Conservation (phyloP, 1,140 invertebrate species). For the Heliconius melpomene region DNA sequence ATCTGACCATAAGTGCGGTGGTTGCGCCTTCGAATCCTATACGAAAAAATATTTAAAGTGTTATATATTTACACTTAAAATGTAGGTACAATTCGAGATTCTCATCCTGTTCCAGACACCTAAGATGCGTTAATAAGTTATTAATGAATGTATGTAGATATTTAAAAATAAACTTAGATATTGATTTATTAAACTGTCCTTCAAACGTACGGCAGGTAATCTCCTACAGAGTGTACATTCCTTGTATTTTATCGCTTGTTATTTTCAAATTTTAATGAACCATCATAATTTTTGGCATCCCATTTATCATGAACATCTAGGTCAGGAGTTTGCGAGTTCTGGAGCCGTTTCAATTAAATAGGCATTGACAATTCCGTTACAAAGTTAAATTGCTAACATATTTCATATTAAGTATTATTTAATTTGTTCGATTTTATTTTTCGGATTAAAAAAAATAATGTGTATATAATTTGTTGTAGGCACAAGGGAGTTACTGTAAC, state of each 20-base stretch:
- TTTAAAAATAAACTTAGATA: neutral
- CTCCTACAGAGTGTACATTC: neutral
- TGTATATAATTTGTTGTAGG: too few species aligned
- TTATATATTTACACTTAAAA: too few species aligned
- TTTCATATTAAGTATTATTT: slow-evolving; percentile 15
- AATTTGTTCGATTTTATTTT: neutral
- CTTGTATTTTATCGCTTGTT: slow-evolving; percentile 20
- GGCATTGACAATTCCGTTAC: slow-evolving; percentile 26
- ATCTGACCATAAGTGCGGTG: too few species aligned
- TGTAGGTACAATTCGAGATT: too few species aligned
- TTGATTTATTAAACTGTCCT: neutral
- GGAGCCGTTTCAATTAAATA: slow-evolving; percentile 38
- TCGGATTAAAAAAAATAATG: neutral
- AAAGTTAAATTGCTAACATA: slow-evolving; percentile 16
- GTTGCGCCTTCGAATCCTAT: too few species aligned
- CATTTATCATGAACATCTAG: slow-evolving; percentile 41
- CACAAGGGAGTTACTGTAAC: too few species aligned
- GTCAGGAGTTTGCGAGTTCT: slow-evolving; percentile 35
- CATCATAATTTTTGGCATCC: slow-evolving; percentile 37
- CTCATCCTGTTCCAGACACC: too few species aligned
- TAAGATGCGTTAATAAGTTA: too few species aligned
- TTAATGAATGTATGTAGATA: neutral
- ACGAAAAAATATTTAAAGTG: neutral
- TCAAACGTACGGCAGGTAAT: neutral
- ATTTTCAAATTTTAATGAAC: slow-evolving; percentile 39